phyloP scores from a whole-genome alignment of 2,797 vertebrate genomes.

The Micropoecilia bifurca region DNA sequence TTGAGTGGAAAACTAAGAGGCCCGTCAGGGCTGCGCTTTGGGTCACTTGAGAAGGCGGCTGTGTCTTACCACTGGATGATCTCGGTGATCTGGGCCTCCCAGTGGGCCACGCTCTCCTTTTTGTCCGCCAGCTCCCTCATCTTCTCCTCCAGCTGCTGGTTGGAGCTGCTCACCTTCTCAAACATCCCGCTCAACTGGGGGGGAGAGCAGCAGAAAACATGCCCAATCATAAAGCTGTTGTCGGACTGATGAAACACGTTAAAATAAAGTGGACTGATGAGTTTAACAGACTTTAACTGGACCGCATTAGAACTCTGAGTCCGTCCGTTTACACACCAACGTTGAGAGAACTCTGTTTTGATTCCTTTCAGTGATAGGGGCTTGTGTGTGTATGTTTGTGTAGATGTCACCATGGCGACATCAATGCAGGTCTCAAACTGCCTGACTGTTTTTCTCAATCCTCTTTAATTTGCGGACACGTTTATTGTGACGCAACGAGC shows the following conservation, averaged over 20 bases:
- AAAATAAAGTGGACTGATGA: constrained; percentile 4
- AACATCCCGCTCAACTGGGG: constrained; percentile 86
- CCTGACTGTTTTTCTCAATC: constrained; percentile 26
- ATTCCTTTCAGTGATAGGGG: constrained; percentile 15
- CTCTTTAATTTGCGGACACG: constrained; percentile 5
- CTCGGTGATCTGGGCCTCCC: constrained; percentile 99
- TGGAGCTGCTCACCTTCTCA: constrained; percentile 87
- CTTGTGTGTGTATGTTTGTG: constrained; percentile 5
- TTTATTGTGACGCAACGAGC: constrained; percentile 28
- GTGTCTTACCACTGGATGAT: constrained; percentile 97
- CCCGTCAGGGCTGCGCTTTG: constrained; percentile 10
- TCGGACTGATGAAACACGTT: constrained; percentile 3
- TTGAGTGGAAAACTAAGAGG: background rate
- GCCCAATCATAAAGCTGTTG: constrained; percentile 9
- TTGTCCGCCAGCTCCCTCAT: constrained; percentile 94
- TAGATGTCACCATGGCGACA: constrained; percentile 7
- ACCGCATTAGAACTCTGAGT: constrained; percentile 5
- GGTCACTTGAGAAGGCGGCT: constrained; percentile 15
- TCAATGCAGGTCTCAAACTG: constrained; percentile 31
- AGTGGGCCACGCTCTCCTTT: constrained; percentile 97
- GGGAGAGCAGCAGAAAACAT: background rate
- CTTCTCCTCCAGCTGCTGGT: constrained; percentile 93
- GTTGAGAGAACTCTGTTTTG: background rate
- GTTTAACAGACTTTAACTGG: constrained; percentile 12
- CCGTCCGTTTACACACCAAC: background rate